A percentile compares a stretch with the other conserved stretches of the same genome.
Conservation (phyloP, 92 coral and sea anemone species). For the Galaxea fascicularis region DNA sequence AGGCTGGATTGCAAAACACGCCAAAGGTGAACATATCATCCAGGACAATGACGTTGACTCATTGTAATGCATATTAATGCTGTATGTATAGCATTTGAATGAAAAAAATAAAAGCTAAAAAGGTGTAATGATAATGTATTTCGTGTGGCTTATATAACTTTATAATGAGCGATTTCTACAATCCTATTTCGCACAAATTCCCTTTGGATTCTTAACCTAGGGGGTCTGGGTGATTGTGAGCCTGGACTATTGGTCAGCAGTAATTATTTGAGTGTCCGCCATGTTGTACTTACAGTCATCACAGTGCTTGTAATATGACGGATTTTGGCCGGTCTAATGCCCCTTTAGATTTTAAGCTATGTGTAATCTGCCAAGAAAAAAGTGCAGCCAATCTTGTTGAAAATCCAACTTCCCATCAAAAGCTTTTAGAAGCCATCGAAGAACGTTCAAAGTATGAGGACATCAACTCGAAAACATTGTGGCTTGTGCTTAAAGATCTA, state of each 20-base stretch:
- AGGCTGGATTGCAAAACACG: too few species aligned
- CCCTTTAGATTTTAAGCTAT: slow-evolving; percentile 32
- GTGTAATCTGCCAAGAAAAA: slow-evolving; percentile 45
- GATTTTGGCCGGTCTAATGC: not conserved
- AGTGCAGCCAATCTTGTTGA: slow-evolving; percentile 44
- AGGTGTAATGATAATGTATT: too few species aligned
- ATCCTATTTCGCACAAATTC: slow-evolving; percentile 53
- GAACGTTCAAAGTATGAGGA: slow-evolving; percentile 40
- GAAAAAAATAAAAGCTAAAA: too few species aligned
- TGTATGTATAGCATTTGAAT: too few species aligned
- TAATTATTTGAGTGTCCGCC: slow-evolving; percentile 23
- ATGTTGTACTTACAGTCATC: slow-evolving; percentile 25
- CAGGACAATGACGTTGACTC: too few species aligned
- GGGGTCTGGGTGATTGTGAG: slow-evolving; percentile 50
- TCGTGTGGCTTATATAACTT: too few species aligned
- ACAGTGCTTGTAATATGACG: slow-evolving; percentile 7
- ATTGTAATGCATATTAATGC: too few species aligned
- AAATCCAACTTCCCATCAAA: slow-evolving; percentile 50
- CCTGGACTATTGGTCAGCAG: slow-evolving; percentile 44
- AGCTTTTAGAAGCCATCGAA: slow-evolving; percentile 33
- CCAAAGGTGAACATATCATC: too few species aligned
- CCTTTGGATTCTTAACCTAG: slow-evolving; percentile 47
- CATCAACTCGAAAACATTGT: slow-evolving; percentile 8
- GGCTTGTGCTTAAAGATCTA: slow-evolving; percentile 21
- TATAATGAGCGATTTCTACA: slow-evolving; percentile 34